These are phyloP conservation scores for Tridacna gigas DNA, from an alignment of 2,888 invertebrate species.

Conservation along the genomic window DNA sequence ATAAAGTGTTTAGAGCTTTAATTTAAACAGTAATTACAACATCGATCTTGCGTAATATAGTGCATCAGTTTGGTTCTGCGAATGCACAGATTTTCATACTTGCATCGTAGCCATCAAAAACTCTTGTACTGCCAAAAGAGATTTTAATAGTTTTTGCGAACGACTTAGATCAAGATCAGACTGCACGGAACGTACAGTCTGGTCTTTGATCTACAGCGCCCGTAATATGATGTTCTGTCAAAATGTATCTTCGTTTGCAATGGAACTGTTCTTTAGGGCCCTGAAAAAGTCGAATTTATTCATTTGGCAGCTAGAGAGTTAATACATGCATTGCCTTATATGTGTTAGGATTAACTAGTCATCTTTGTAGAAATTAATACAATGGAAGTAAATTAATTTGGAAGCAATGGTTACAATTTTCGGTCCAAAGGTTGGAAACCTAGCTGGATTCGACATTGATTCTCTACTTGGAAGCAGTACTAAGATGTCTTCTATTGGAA, in stretches of 20 bases:
- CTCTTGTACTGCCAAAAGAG: background rate
- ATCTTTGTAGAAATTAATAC: background rate
- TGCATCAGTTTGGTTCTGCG: background rate
- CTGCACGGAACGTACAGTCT: too few species aligned
- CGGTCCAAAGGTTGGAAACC: constrained; percentile 30
- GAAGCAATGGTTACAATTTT: constrained; percentile 37
- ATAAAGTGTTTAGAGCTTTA: constrained; percentile 25
- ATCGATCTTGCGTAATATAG: constrained; percentile 29
- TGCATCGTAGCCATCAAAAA: background rate
- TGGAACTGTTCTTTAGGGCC: too few species aligned
- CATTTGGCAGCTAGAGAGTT: too few species aligned
- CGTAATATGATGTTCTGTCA: too few species aligned
- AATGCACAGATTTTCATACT: background rate
- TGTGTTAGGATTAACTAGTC: too few species aligned
- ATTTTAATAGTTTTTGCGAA: background rate
- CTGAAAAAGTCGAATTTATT: too few species aligned
- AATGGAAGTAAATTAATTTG: background rate
- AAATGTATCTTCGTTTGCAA: too few species aligned
- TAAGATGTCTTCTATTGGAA: constrained; percentile 39
- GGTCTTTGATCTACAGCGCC: too few species aligned
- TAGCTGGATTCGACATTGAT: constrained; percentile 51
- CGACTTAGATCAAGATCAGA: background rate
- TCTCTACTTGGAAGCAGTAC: constrained; percentile 31
- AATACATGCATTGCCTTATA: too few species aligned
- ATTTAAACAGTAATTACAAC: constrained; percentile 23